These are phyloP conservation scores for Hypercompe scribonia DNA, from an alignment of 2,888 invertebrate species.

Conservation along the genomic window DNA sequence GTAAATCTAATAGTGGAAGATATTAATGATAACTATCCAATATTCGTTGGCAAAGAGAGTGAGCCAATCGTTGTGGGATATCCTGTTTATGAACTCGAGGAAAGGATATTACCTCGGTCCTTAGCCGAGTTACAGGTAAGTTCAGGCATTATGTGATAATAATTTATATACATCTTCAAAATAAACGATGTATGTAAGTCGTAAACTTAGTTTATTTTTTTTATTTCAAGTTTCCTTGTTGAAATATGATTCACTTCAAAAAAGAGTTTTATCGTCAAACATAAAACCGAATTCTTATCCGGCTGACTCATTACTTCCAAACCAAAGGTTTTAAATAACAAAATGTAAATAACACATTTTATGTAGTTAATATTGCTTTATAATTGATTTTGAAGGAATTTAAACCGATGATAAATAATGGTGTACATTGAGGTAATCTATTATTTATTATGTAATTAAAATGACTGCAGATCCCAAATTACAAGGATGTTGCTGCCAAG, in stretches of 20 bases:
- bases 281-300: constrained; percentile 33
- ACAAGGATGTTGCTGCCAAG: too few species aligned
- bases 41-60: constrained; percentile 71
- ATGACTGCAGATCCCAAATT: too few species aligned
- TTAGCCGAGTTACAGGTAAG: constrained; percentile 79
- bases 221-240: constrained; percentile 41
- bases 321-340: not conserved
- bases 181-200: constrained; percentile 29
- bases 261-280: constrained; percentile 43
- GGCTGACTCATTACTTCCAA: constrained; percentile 44
- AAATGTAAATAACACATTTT: too few species aligned
- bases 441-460: too few species aligned
- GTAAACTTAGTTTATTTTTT: constrained; percentile 38
- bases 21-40: constrained; percentile 84
- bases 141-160: constrained; percentile 50
- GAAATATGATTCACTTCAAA: constrained; percentile 45
- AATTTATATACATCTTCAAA: constrained; percentile 23
- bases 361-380: too few species aligned
- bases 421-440: too few species aligned
- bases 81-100: constrained; percentile 72
- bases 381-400: too few species aligned
- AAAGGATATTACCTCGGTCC: constrained; percentile 75
- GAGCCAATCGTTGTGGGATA: constrained; percentile 80
- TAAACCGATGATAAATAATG: too few species aligned
- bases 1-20: constrained; percentile 84